These are phyloP conservation scores for Tapera naevia DNA, from an alignment of 2,797 vertebrate genomes.

Conservation along the genomic window DNA sequence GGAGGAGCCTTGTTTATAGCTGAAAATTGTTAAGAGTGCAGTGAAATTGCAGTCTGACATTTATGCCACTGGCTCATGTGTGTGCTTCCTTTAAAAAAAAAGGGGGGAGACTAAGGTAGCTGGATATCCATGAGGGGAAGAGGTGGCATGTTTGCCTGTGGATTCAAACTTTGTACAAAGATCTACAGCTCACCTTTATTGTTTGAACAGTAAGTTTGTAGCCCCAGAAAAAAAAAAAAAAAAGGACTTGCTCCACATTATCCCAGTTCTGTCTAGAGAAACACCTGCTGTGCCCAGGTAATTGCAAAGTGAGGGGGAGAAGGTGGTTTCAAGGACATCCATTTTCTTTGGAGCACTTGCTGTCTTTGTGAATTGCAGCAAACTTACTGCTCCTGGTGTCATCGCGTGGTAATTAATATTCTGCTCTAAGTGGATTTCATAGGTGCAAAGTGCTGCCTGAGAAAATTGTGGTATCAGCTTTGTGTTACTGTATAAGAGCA, in stretches of 20 bases:
- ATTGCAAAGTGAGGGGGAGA: not conserved
- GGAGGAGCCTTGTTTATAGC: not conserved
- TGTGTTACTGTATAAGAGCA: not conserved
- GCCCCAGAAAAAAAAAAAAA: not conserved
- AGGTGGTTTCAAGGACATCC: not conserved
- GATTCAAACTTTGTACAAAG: not conserved
- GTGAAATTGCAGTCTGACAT: not conserved
- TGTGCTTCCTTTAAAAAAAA: not conserved
- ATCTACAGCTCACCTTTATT: not conserved
- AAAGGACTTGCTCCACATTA: not conserved
- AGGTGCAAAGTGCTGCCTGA: not conserved
- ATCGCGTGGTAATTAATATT: slow-evolving; percentile 10
- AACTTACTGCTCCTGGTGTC: not conserved
- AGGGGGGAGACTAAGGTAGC: not conserved
- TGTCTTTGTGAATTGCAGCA: not conserved
- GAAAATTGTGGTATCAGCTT: not conserved
- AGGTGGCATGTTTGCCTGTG: not conserved
- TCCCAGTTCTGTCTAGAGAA: not conserved
- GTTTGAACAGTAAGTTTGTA: not conserved
- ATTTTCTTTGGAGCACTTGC: not conserved
- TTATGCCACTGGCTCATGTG: not conserved
- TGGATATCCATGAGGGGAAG: not conserved
- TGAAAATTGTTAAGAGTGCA: not conserved
- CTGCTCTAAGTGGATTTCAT: not conserved
- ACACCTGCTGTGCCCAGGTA: not conserved